Percentiles rank a stretch among this genome's conserved stretches.
Conservation (phyloP, 2,888 invertebrate species). For the Eupeodes luniger region DNA sequence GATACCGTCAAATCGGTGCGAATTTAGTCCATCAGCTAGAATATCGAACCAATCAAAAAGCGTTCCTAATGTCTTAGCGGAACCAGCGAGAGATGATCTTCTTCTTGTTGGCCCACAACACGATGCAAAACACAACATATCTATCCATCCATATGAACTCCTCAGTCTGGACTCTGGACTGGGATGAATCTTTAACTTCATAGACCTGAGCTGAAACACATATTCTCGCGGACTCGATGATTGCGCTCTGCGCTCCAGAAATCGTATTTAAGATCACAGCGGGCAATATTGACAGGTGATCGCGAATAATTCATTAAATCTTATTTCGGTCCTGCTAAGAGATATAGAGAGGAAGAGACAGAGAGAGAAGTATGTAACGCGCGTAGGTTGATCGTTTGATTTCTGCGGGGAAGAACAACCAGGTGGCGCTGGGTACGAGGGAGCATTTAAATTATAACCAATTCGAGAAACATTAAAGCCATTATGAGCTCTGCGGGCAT, state of each 20-base stretch:
- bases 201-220: background rate
- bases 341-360: background rate
- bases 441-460: constrained; percentile 79
- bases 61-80: constrained; percentile 44
- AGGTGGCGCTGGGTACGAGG: constrained; percentile 46
- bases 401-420: constrained; percentile 4
- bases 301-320: constrained; percentile 80
- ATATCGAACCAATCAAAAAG: constrained; percentile 62
- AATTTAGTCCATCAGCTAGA: constrained; percentile 59
- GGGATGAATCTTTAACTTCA: background rate
- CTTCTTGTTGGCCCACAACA: background rate
- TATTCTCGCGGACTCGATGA: background rate
- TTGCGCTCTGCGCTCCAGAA: constrained; percentile 55
- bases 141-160: background rate
- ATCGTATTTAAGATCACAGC: constrained; percentile 79
- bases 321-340: constrained; percentile 57
- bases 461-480: constrained; percentile 79
- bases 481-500: constrained; percentile 77
- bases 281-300: constrained; percentile 80
- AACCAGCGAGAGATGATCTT: constrained; percentile 36
- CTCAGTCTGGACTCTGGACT: background rate
- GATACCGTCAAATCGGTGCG: constrained; percentile 68
- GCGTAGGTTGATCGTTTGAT: constrained; percentile 49
- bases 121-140: background rate
- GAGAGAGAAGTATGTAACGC: background rate